These are phyloP conservation scores for Anguilla japonica DNA, from an alignment of 2,113 vertebrate genomes.

Conservation along the genomic window DNA sequence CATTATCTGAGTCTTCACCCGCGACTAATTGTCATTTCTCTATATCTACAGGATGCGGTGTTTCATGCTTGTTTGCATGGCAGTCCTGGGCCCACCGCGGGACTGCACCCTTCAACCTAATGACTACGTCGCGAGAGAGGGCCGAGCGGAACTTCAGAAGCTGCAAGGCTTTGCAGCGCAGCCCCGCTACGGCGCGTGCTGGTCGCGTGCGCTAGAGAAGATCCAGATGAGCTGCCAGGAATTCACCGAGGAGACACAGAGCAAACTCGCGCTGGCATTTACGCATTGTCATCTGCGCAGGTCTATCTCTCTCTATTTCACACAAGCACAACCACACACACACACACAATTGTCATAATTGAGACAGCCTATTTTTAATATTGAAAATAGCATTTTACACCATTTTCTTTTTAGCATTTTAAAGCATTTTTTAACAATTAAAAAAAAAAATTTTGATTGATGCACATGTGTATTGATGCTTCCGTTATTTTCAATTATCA, in stretches of 20 bases:
- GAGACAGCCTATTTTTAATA: too few species aligned
- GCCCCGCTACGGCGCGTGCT: slow-evolving; percentile 64
- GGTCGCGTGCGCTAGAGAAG: slow-evolving; percentile 60
- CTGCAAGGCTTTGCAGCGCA: slow-evolving; percentile 52
- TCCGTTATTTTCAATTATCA: not conserved
- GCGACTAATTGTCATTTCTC: not conserved
- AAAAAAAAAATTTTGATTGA: not conserved
- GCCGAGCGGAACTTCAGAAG: slow-evolving; percentile 44
- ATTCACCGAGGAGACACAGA: slow-evolving; percentile 68
- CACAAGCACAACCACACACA: too few species aligned
- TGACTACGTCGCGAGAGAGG: slow-evolving; percentile 36
- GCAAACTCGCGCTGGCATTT: slow-evolving; percentile 64
- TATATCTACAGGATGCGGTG: not conserved
- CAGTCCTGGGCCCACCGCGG: not conserved
- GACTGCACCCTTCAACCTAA: not conserved
- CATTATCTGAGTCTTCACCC: not conserved
- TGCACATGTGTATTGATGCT: not conserved
- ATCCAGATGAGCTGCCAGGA: slow-evolving; percentile 59
- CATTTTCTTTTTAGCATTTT: too few species aligned
- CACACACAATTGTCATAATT: not conserved
- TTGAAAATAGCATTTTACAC: too few species aligned
- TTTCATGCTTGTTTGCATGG: not conserved
- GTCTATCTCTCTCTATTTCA: slow-evolving; percentile 50
- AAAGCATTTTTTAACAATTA: too few species aligned
- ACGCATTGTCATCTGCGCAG: slow-evolving; percentile 72